Evolutionary conservation across 2,797 vertebrate species (phyloP), one percentile per base, ranked within the genome.

Genomic region (Aselliscus stoliczkanus): DNA sequence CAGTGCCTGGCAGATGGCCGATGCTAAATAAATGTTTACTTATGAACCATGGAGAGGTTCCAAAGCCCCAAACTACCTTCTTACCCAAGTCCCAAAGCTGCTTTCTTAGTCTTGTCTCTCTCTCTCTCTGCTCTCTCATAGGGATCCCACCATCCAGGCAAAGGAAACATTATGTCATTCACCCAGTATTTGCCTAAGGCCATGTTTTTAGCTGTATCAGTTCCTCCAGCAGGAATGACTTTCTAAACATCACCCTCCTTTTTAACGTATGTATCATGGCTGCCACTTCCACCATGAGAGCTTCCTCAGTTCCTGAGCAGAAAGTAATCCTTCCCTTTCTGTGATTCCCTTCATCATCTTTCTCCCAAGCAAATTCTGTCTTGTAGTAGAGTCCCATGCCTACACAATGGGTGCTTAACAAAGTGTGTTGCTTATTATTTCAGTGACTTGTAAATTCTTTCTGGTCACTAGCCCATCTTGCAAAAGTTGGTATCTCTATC

Each of bases 41-140:
- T 4, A 79, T 6, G 44, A 52, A n/a, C 50, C 62, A 60, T 21
- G 25, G 12, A 85, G 88, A 89, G 62, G 20, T 37, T 81, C 60
- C 50, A 54, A 7, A 1, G 42, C 8, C 64, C 12, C 0, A 0
- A 54, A 8, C 20, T n/a, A 54, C 52, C 29, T 31, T 44, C 56
- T 23, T 20, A 1, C 47, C 60, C 50, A 60, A 60, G 58, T 25
- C 11, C 64, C 8, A 0, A 0, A 44, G 4, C 31, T 34, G 5
- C 52, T 20, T 31, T 44, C 50, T 20, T 17, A 1, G 7, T 7
- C 20, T 54, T 2, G 4, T 17, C n/a, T 31, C 58, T 25, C 17
- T 17, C n/a, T 31, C 58, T 25, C 17, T 60, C n/a, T 77, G 50
- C 31, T 91, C 62, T 62, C 15, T 3, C 54, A 10, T 17, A 50